Percentiles rank a stretch among this genome's conserved stretches.
These are phyloP conservation scores for Chelonia mydas DNA, from an alignment of 2,797 vertebrate genomes.

Conservation along the genomic window DNA sequence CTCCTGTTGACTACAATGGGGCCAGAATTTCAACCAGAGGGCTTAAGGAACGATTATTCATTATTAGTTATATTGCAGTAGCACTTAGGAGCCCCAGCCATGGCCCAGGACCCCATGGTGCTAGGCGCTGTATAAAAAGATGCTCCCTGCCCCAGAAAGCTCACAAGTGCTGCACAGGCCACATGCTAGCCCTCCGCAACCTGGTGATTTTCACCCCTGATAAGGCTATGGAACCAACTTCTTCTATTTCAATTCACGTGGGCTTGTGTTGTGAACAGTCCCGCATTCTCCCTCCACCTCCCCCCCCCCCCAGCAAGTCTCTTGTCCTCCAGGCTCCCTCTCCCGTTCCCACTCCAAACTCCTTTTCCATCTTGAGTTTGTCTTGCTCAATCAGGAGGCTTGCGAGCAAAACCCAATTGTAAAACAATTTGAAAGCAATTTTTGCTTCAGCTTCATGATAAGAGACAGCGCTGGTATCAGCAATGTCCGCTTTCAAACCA, in stretches of 20 bases:
- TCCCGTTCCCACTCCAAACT: not conserved
- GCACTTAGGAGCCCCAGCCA: not conserved
- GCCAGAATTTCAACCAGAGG: slow-evolving; percentile 44
- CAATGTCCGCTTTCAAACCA: not conserved
- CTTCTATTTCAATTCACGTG: not conserved
- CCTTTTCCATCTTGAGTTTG: not conserved
- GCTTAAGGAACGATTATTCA: not conserved
- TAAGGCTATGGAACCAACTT: rapidly evolving
- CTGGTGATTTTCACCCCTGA: not conserved
- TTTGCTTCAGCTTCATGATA: slow-evolving; percentile 8
- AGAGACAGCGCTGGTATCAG: not conserved
- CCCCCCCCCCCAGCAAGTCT: not conserved
- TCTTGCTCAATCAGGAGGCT: not conserved
- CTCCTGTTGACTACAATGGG: slow-evolving; percentile 55
- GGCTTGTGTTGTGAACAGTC: not conserved
- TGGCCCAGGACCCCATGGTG: rapidly evolving
- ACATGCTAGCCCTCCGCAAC: rapidly evolving
- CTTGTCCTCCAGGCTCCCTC: not conserved
- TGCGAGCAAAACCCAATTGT: slow-evolving; percentile 2
- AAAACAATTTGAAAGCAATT: slow-evolving; percentile 59
- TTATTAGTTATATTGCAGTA: not conserved
- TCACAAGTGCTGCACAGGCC: not conserved
- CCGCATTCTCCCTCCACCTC: not conserved
- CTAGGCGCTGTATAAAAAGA: not conserved
- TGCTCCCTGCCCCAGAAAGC: not conserved